Percentiles rank a stretch among this genome's conserved stretches.
Evolutionary conservation across 1,140 invertebrate genomes (phyloP).

Genomic region (Zaprionus ghesquierei): DNA sequence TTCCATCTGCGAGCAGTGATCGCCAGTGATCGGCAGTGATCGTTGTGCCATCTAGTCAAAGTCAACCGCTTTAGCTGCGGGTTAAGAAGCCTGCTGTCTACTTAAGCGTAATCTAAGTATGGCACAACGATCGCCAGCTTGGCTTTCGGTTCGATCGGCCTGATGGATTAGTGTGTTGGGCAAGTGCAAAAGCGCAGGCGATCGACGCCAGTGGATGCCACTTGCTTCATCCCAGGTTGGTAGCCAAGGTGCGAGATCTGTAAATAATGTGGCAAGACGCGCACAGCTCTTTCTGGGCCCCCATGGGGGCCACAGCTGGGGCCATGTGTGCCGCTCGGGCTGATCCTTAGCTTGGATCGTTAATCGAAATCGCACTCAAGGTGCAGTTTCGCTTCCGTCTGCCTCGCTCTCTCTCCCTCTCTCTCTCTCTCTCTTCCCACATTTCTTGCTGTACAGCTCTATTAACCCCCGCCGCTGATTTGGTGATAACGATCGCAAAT

Average conservation of each 20-base stretch:
- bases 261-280: slow-evolving; percentile 70
- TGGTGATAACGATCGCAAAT: slow-evolving; percentile 80
- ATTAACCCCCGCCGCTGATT: slow-evolving; percentile 74
- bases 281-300: not conserved
- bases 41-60: slow-evolving; percentile 53
- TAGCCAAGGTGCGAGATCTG: slow-evolving; percentile 73
- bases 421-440: not conserved
- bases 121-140: slow-evolving; percentile 32
- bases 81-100: slow-evolving; percentile 78
- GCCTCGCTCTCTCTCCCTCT: not conserved
- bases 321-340: slow-evolving; percentile 55
- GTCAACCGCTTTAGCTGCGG: slow-evolving; percentile 79
- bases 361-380: slow-evolving; percentile 46
- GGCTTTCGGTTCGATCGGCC: slow-evolving; percentile 24
- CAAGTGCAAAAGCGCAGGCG: slow-evolving; percentile 63
- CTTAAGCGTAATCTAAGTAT: slow-evolving; percentile 74
- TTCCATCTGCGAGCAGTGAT: slow-evolving; percentile 1
- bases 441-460: slow-evolving; percentile 56
- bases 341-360: slow-evolving; percentile 22
- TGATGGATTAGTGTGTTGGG: slow-evolving; percentile 70
- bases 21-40: slow-evolving; percentile 1
- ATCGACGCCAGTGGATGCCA: slow-evolving; percentile 22
- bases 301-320: slow-evolving; percentile 18
- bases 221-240: slow-evolving; percentile 8
- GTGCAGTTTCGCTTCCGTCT: not conserved